Evolutionary conservation across 2,113 vertebrate genomes (phyloP), one percentile per base, ranked within the genome.

Genomic region (Dipodomys stephensi): DNA sequence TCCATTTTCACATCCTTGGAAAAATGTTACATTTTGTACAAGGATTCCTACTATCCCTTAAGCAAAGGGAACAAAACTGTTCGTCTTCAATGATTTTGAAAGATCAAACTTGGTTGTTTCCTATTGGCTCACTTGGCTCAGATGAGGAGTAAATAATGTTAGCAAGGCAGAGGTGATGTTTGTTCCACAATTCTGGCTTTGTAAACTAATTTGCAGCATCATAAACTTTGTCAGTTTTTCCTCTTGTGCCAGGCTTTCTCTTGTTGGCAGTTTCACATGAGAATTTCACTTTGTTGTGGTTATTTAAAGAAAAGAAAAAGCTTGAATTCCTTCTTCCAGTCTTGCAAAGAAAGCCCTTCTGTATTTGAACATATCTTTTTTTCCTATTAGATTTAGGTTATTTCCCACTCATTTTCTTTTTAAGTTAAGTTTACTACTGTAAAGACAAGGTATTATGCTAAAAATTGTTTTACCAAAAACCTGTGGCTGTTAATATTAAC

Each of bases 321-420:
- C 28, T 49, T 25, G 12, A 74, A 44, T n/a, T 39, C 46, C 64
- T 27, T 68, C 30, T 53, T 82, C 28, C n/a, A 62, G 3, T 62
- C 16, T 87, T 64, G 9, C 25, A 86, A 64, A 72, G 28, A 82
- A 92, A 88, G 6, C 7, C 13, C 6, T 95, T 93, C 78, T 64
- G 32, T 79, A 6, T 97, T 83, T 78, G 19, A 72, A 80, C 7
- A 4, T 35, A 20, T 64, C 5, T 65, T 78, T 77, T 85, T 15
- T 72, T 86, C n/a, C 4, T 82, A 68, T 95, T 88, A 64, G 39
- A 57, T 83, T 95, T 90, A 35, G 82, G 0, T 81, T 79, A 19
- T 49, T 49, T 23, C 71, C 22, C 4, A 44, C 5, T 80, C 71
- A 35, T 93, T 90, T 93, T 79, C 27, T 86, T 95, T 72, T 83